phyloP scores from a whole-genome alignment of 2,113 vertebrate genomes.

The Phalacrocorax pelagicus region DNA sequence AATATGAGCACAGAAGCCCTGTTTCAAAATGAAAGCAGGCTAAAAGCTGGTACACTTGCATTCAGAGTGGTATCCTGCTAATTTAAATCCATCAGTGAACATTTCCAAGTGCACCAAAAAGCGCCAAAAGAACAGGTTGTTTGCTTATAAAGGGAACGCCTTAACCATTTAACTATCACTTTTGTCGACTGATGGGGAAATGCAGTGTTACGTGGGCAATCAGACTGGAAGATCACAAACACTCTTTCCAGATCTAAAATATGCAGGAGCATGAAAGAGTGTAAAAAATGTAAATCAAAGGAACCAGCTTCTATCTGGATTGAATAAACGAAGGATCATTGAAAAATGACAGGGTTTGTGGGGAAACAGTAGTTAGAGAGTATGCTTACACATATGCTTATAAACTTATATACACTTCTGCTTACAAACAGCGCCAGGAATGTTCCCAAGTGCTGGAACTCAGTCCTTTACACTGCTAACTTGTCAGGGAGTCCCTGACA shows the following conservation, averaged over 20 bases:
- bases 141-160: constrained; percentile 39
- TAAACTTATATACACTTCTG: constrained; percentile 65
- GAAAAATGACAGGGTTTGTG: constrained; percentile 64
- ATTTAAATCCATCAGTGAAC: constrained; percentile 51
- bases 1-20: constrained; percentile 36
- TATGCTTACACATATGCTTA: constrained; percentile 72
- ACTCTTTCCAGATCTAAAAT: constrained; percentile 41
- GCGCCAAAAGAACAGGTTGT: constrained; percentile 50
- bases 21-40: constrained; percentile 15
- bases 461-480: background rate
- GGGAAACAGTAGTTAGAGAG: constrained; percentile 60
- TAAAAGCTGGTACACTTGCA: constrained; percentile 43
- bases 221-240: constrained; percentile 43
- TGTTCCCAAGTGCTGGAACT: constrained; percentile 37
- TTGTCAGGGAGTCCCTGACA: background rate
- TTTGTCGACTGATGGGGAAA: constrained; percentile 27
- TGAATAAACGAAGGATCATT: constrained; percentile 48
- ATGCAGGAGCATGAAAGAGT: constrained; percentile 35
- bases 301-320: constrained; percentile 46
- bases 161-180: constrained; percentile 59
- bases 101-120: constrained; percentile 53
- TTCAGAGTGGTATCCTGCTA: constrained; percentile 32
- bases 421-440: constrained; percentile 67
- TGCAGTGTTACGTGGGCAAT: constrained; percentile 46
- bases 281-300: constrained; percentile 63